phyloP scores from a whole-genome alignment of 1,140 invertebrate genomes.

The Rhopalosiphum padi region DNA sequence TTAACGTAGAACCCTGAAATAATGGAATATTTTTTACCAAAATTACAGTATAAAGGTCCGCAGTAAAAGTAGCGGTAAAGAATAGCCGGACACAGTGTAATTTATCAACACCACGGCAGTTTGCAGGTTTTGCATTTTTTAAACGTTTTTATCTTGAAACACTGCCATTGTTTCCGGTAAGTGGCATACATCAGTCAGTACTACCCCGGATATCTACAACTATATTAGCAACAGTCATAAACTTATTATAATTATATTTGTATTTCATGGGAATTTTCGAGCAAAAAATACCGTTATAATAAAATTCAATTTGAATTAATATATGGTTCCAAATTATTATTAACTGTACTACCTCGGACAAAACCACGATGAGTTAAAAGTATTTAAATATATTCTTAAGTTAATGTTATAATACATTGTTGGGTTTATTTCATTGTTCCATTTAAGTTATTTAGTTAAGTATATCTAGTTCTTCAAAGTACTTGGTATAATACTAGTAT shows the following conservation, averaged over 20 bases:
- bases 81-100: not conserved
- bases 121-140: not conserved
- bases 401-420: not conserved
- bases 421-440: not conserved
- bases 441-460: not conserved
- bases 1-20: not conserved
- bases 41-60: not conserved
- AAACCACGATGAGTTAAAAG: not conserved
- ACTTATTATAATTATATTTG: not conserved
- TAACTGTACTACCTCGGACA: not conserved
- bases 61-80: not conserved
- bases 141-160: not conserved
- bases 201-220: not conserved
- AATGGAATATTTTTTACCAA: not conserved
- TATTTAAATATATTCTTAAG: not conserved
- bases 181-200: not conserved
- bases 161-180: not conserved
- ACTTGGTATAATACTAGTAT: not conserved
- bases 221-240: not conserved
- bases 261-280: slow-evolving; percentile 5
- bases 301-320: slow-evolving; percentile 7
- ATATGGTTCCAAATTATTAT: not conserved
- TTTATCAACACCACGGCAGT: not conserved
- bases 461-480: too few species aligned
- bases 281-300: not conserved